Percentiles rank a stretch among this genome's conserved stretches.
Conservation (phyloP, 2,797 vertebrate species). For the Austrolebias charrua region DNA sequence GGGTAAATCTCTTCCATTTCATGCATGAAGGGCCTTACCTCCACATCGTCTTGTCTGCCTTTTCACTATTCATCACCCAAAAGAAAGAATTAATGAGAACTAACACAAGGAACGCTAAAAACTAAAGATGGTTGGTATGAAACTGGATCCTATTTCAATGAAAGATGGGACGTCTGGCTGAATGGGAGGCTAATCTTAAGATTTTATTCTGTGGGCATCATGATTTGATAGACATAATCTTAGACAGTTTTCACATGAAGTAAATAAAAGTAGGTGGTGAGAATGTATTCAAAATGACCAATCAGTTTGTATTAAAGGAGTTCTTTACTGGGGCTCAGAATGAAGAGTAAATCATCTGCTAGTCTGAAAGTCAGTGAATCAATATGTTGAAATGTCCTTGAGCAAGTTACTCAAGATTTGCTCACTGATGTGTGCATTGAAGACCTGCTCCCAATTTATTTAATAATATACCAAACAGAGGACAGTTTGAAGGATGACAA, state of each 20-base stretch:
- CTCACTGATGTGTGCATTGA: not conserved
- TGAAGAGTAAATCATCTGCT: not conserved
- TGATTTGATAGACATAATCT: not conserved
- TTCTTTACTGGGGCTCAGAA: slow-evolving; percentile 1
- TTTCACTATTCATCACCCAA: slow-evolving; percentile 45
- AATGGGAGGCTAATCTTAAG: not conserved
- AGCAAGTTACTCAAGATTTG: not conserved
- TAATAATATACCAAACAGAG: not conserved
- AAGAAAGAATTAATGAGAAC: slow-evolving; percentile 60
- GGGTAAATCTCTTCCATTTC: slow-evolving; percentile 56
- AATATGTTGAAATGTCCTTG: too few relatives aligned
- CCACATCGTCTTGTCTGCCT: slow-evolving; percentile 39
- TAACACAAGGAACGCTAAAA: slow-evolving; percentile 30
- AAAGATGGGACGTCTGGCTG: slow-evolving; percentile 34
- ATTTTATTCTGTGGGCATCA: not conserved
- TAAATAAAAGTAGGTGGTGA: not conserved
- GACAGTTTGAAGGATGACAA: too few relatives aligned
- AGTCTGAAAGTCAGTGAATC: not conserved
- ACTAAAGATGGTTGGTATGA: slow-evolving; percentile 35
- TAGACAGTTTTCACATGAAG: too few relatives aligned
- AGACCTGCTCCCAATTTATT: not conserved
- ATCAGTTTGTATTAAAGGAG: too few relatives aligned
- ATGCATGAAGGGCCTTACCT: slow-evolving; percentile 55
- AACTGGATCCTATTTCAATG: slow-evolving; percentile 53
- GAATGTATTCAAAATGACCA: too few relatives aligned